phyloP scores from a whole-genome alignment of 2,888 invertebrate genomes.

The Dinocampus coccinellae region DNA sequence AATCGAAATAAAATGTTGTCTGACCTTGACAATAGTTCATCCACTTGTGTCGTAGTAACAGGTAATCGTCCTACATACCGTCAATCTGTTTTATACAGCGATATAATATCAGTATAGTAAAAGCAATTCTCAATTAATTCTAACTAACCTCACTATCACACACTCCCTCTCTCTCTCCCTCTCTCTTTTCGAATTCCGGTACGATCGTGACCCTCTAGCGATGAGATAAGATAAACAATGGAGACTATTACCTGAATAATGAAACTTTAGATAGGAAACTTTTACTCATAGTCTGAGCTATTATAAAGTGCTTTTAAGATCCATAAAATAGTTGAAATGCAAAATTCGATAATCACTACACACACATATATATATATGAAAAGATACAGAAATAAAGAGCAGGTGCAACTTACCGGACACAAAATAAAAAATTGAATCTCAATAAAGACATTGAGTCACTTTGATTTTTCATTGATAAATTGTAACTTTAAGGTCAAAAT shows the following conservation, averaged over 20 bases:
- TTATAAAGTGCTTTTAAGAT: not conserved
- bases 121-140: constrained; percentile 5
- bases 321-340: not conserved
- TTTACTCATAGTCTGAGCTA: not conserved
- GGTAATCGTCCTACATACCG: constrained; percentile 13
- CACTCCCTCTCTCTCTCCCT: not conserved
- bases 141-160: not conserved
- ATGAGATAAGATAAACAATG: constrained; percentile 47
- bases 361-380: not conserved
- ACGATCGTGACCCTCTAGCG: not conserved
- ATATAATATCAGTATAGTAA: not conserved
- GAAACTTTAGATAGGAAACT: constrained; percentile 51
- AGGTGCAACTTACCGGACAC: not conserved
- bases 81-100: not conserved
- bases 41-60: constrained; percentile 19
- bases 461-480: constrained; percentile 6
- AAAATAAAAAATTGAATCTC: not conserved
- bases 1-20: constrained; percentile 13
- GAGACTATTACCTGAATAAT: constrained; percentile 55
- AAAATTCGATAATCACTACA: not conserved
- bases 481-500: constrained; percentile 1
- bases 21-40: constrained; percentile 18
- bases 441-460: constrained; percentile 7
- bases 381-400: not conserved
- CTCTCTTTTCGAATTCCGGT: not conserved